These are phyloP conservation scores for Xiphydria camelus DNA, from an alignment of 2,888 invertebrate species.

Conservation along the genomic window DNA sequence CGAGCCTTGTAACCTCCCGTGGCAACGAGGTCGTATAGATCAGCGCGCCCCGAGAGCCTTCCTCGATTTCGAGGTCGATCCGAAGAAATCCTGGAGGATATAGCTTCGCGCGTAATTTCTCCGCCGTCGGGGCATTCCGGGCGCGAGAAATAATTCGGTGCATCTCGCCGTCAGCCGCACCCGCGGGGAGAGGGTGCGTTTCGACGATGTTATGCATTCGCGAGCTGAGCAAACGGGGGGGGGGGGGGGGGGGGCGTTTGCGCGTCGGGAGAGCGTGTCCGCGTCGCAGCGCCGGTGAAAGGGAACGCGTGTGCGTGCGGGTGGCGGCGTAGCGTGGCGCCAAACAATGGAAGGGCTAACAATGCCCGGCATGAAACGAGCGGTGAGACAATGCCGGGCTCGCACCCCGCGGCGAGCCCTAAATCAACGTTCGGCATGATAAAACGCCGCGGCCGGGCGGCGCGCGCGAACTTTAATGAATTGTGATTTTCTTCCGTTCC, in stretches of 20 bases:
- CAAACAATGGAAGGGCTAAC: slow-evolving; percentile 51
- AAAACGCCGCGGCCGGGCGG: slow-evolving; percentile 37
- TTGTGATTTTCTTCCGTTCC: slow-evolving; percentile 42
- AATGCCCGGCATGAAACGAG: slow-evolving; percentile 48
- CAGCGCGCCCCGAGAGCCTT: too few species aligned
- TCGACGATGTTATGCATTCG: slow-evolving; percentile 27
- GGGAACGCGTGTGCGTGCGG: background rate
- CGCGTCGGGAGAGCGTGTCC: slow-evolving; percentile 2
- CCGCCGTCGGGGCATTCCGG: too few species aligned
- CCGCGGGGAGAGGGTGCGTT: slow-evolving; percentile 9
- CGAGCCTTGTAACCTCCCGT: too few species aligned
- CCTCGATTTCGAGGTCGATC: too few species aligned
- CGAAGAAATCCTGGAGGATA: too few species aligned
- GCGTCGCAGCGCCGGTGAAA: background rate
- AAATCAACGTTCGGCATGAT: slow-evolving; percentile 54
- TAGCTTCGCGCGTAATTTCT: too few species aligned
- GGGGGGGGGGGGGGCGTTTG: background rate
- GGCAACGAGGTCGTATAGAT: too few species aligned
- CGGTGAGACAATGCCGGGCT: slow-evolving; percentile 49
- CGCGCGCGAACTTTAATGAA: slow-evolving; percentile 42
- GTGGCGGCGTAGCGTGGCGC: slow-evolving; percentile 13
- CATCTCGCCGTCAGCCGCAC: slow-evolving; percentile 1
- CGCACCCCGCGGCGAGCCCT: slow-evolving; percentile 43
- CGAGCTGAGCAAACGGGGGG: slow-evolving; percentile 22
- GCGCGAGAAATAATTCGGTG: too few species aligned